These are phyloP conservation scores for Arion vulgaris DNA, from an alignment of 1,140 invertebrate species.

Conservation along the genomic window DNA sequence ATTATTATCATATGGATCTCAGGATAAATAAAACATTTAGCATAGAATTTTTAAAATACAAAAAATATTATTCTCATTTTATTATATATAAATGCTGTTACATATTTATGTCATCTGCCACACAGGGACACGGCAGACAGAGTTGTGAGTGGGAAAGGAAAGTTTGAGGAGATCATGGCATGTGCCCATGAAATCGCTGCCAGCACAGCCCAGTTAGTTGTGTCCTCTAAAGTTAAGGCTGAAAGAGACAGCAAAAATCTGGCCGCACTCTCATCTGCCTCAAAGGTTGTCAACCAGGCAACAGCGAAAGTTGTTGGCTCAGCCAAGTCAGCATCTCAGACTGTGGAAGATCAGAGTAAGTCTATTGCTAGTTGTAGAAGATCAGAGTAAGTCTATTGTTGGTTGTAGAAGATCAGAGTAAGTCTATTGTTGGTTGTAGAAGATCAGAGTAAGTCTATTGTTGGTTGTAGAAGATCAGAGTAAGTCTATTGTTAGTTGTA, in stretches of 20 bases:
- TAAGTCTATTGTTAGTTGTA: too few relatives aligned
- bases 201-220: slow-evolving; percentile 95
- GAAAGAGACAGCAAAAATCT: slow-evolving; percentile 86
- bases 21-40: too few relatives aligned
- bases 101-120: slow-evolving; percentile 9
- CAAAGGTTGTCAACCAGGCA: slow-evolving; percentile 88
- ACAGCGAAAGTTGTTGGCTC: slow-evolving; percentile 94
- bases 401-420: slow-evolving; percentile 89
- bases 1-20: too few relatives aligned
- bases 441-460: slow-evolving; percentile 82
- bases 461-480: too few relatives aligned
- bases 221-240: slow-evolving; percentile 87
- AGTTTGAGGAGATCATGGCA: slow-evolving; percentile 94
- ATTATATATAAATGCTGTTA: too few relatives aligned
- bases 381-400: slow-evolving; percentile 81
- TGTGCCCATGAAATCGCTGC: slow-evolving; percentile 98
- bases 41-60: too few relatives aligned
- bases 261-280: slow-evolving; percentile 84
- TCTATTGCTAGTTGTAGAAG: slow-evolving; percentile 86
- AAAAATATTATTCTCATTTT: too few relatives aligned
- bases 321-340: slow-evolving; percentile 88
- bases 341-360: slow-evolving; percentile 87
- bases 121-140: slow-evolving; percentile 92
- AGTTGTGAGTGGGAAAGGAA: slow-evolving; percentile 88
- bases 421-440: slow-evolving; percentile 83